Evolutionary conservation across 2,888 invertebrate genomes (phyloP).

Genomic region (Watsonalla cultraria): DNA sequence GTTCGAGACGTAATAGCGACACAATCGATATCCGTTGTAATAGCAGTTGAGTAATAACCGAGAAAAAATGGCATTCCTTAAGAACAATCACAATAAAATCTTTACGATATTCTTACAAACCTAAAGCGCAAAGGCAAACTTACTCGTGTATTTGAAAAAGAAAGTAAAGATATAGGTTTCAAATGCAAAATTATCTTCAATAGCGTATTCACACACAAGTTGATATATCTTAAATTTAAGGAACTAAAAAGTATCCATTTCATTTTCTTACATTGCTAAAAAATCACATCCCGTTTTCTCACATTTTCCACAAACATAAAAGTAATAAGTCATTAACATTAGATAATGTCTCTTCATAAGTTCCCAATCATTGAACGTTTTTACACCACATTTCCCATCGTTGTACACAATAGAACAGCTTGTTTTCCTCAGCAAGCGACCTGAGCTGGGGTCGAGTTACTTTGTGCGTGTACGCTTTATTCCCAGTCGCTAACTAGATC

Average conservation of each 20-base stretch:
- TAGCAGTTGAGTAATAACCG: conserved; percentile 60
- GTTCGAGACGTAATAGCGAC: conserved; percentile 49
- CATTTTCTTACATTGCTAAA: too few relatives aligned
- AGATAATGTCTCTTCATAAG: conserved; percentile 1
- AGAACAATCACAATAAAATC: too few relatives aligned
- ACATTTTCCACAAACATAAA: neutral
- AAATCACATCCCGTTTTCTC: neutral
- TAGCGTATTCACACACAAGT: too few relatives aligned
- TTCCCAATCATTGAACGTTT: conserved; percentile 44
- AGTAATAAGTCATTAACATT: neutral
- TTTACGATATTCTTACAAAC: too few relatives aligned
- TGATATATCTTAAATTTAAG: too few relatives aligned
- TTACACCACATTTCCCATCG: conserved; percentile 66
- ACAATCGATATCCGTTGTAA: conserved; percentile 72
- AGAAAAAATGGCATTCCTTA: conserved; percentile 46
- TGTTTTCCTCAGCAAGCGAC: conserved; percentile 56
- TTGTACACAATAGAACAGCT: conserved; percentile 58
- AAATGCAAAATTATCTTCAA: too few relatives aligned
- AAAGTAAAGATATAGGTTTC: too few relatives aligned
- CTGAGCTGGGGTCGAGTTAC: conserved; percentile 35
- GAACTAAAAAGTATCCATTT: too few relatives aligned
- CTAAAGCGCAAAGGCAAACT: too few relatives aligned
- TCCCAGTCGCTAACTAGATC: conserved; percentile 53
- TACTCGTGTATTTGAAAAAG: too few relatives aligned
- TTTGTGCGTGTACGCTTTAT: conserved; percentile 24